Base-by-base conservation (phyloP, 2,797 vertebrate genomes). In the Vultur gryphus region DNA sequence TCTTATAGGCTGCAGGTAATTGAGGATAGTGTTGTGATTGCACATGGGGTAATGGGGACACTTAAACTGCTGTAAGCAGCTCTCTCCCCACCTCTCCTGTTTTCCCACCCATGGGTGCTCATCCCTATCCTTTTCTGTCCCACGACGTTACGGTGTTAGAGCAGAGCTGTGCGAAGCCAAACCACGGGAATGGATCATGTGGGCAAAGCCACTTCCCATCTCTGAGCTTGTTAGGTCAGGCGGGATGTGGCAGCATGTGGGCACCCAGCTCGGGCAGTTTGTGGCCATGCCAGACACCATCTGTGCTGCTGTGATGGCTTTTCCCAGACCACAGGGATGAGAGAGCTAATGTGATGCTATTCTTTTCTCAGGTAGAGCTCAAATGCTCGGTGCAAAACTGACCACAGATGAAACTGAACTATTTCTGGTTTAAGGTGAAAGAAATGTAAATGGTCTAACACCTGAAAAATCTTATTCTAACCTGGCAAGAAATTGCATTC, bases 121-220 rank as follows among this genome's bases (percentile, higher is more conserved):
- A 12, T 44, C 52, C 57, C 29, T 57, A 7, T 57, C 39, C 49
- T 79, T 49, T 89, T 58, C 48, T 87, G 18, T 71, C 37, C 61
- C 19, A 8, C 2, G 2, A 14, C 1, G 1, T 66, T 73, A 24
- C 0, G 0, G 33, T 67, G 44, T 78, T 55, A 71, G 41, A 91
- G 43, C 62, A 87, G 41, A 84, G 37, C 41, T 2, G 1, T 14
- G 6, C 4, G 3, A 90, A 89, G 65, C 33, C 25, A 44, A 46
- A 72, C 4, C 0, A 1, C 48, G n/a, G 35, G 11, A 85, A 84
- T 39, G 78, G 62, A 39, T 39, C 8, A 9, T 24, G 13, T 16
- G 37, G 17, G 14, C 24, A 66, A 85, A 89, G 35, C 18, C 28
- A 8, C 13, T 62, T 57, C 18, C 51, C 8, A 13, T 18, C 73